Base-by-base conservation (phyloP, 2,888 invertebrate genomes). In the Cancer borealis region DNA sequence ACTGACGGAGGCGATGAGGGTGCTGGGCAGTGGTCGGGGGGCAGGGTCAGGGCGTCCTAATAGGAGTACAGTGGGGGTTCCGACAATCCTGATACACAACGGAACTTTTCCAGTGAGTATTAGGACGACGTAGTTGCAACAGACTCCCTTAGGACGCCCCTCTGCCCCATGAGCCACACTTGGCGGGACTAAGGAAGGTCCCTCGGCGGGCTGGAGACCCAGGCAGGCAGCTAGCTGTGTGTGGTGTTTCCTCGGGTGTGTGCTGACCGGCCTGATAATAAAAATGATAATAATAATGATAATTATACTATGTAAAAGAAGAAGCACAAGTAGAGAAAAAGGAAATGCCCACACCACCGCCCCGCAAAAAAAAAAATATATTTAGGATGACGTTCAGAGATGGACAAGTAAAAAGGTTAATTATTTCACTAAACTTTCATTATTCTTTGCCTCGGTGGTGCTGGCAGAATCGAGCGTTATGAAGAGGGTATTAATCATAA, bases 401-500 rank as follows among this genome's bases (percentile, higher is more conserved):
- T 73, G 26, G 73, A 26, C 73, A n/a, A 26, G 26, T 73, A 73
- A 73, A 39, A 26, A 73, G 73, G 73, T 73, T 26, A 73, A 73
- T 73, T 26, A 73, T 73, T 73, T 73, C 73, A 73, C 26, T 73
- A 26, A n/a, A 6, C 26, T 73, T 73, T 73, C 26, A 73, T 73
- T 73, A 73, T 73, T 26, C 73, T n/a, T n/a, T 10, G 84, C 84
- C 84, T 84, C 39, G 84, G n/a, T 8, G 17, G n/a, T 8, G 17
- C 84, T 0, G 21, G 12, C 39, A 26, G 84, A 84, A 84, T 39
- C 14, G 39, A 39, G 84, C 14, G 84, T 84, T 39, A 84, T 84
- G 39, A 84, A 84, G 39, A 39, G 84, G 39, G 84, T 39, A 84
- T 84, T 84, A 84, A 84, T 84, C 84, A 84, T 39, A 39, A 84